These are phyloP conservation scores for Andricus curvator DNA, from an alignment of 2,888 invertebrate genomes.

Conservation along the genomic window DNA sequence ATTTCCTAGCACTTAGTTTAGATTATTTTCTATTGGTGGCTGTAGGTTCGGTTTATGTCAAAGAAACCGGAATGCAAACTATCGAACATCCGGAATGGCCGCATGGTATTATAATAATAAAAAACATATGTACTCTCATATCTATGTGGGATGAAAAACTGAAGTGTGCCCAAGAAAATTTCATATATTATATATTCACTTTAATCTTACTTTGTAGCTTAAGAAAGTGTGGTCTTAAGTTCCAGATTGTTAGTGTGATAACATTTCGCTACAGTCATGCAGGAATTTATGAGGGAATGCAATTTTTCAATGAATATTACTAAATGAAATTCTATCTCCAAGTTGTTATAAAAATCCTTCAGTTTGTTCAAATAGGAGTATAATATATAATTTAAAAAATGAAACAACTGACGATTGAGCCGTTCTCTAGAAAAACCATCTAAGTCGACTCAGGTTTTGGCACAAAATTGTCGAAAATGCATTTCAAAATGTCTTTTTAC, in stretches of 20 bases:
- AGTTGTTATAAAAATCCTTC: neutral
- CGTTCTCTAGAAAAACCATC: too few relatives aligned
- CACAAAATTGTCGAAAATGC: too few relatives aligned
- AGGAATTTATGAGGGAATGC: neutral
- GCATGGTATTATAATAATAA: too few relatives aligned
- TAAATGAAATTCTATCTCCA: neutral
- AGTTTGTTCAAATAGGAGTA: too few relatives aligned
- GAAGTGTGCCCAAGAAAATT: neutral
- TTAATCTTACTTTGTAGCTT: slow-evolving; percentile 3
- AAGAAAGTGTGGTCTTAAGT: neutral
- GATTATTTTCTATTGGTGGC: slow-evolving; percentile 22
- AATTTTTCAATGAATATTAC: neutral
- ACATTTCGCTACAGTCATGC: neutral
- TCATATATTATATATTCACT: neutral
- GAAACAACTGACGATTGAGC: neutral
- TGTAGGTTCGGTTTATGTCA: slow-evolving; percentile 6
- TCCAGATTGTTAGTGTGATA: neutral
- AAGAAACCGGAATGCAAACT: slow-evolving; percentile 15
- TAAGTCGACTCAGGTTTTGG: too few relatives aligned
- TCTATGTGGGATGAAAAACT: slow-evolving; percentile 17
- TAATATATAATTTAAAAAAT: neutral
- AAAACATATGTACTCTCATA: neutral
- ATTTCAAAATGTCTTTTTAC: too few relatives aligned
- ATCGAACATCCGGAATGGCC: neutral
- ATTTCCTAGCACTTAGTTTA: slow-evolving; percentile 19